Percentiles rank a stretch among this genome's conserved stretches.
Conservation (phyloP, 2,113 vertebrate species). For the Ammospiza caudacuta region DNA sequence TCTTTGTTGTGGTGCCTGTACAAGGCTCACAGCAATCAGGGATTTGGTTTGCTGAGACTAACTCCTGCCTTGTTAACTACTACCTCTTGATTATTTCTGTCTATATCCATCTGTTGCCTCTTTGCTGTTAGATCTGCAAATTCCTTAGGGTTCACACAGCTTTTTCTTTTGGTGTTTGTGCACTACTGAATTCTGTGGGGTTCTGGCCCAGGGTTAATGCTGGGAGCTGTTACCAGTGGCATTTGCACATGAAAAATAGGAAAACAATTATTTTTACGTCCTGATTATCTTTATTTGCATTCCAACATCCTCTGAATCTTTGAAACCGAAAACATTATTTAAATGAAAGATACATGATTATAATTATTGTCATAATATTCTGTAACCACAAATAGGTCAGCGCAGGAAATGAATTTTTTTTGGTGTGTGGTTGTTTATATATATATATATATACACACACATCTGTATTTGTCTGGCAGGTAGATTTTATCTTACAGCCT, state of each 20-base stretch:
- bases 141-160: constrained; percentile 16
- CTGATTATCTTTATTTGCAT: constrained; percentile 37
- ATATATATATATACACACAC: not conserved
- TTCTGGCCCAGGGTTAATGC: not conserved
- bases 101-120: constrained; percentile 58
- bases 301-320: not conserved
- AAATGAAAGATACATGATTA: not conserved
- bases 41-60: constrained; percentile 37
- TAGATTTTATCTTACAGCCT: constrained; percentile 25
- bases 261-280: constrained; percentile 19
- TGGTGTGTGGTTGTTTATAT: not conserved
- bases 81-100: constrained; percentile 59
- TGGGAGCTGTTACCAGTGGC: not conserved
- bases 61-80: constrained; percentile 56
- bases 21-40: not conserved
- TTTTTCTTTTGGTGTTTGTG: constrained; percentile 13
- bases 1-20: constrained; percentile 31
- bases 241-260: constrained; percentile 20
- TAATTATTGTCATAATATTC: constrained; percentile 21
- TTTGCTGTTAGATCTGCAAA: constrained; percentile 26
- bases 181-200: not conserved
- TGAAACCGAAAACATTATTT: constrained; percentile 25
- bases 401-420: not conserved
- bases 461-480: constrained; percentile 12
- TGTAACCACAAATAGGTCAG: constrained; percentile 7